Base-by-base conservation (phyloP, 1,140 invertebrate genomes). In the Polypedilum pembai region DNA sequence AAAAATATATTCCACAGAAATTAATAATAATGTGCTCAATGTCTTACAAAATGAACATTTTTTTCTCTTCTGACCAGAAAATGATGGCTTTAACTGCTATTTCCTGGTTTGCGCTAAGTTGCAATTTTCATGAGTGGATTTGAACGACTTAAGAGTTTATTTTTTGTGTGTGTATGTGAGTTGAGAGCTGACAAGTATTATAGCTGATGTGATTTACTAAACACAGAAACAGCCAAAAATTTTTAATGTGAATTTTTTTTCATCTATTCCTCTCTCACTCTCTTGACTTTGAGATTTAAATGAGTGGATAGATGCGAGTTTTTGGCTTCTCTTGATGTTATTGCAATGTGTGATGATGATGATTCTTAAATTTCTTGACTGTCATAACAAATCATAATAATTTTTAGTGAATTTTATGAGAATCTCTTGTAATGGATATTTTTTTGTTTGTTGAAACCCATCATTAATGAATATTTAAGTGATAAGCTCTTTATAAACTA, bases 271-370 rank as follows among this genome's bases (percentile, higher is more conserved):
- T 56, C n/a, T 12, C 12, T n/a, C 12, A 56, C 45, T 56, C 12
- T 56, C n/a, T 56, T 56, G 45, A 56, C 45, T 56, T 56, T 56
- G 45, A 56, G 45, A 56, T n/a, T 56, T 56, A 56, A 56, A 56
- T 56, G 45, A 56, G 45, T 56, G 45, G 45, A 56, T 56, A 56
- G 45, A 56, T 56, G 45, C 4, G 45, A 56, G n/a, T 56, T 56
- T n/a, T n/a, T n/a, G n/a, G 45, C 45, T n/a, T 56, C n/a, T 56
- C 12, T 15, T 56, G 45, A 12, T n/a, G n/a, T 56, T 56, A 4
- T 56, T 56, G n/a, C 45, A 56, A n/a, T 56, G 12, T n/a, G 45
- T 56, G 45, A 56, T 56, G 45, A 56, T 56, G 12, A n/a, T 56
- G 24, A 33, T 33, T 33, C 5, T 3, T 3, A 33, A 33, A 33